Evolutionary conservation across 2,113 vertebrate species (phyloP), one percentile per base, ranked within the genome.

Genomic region (Tragelaphus imberbis): DNA sequence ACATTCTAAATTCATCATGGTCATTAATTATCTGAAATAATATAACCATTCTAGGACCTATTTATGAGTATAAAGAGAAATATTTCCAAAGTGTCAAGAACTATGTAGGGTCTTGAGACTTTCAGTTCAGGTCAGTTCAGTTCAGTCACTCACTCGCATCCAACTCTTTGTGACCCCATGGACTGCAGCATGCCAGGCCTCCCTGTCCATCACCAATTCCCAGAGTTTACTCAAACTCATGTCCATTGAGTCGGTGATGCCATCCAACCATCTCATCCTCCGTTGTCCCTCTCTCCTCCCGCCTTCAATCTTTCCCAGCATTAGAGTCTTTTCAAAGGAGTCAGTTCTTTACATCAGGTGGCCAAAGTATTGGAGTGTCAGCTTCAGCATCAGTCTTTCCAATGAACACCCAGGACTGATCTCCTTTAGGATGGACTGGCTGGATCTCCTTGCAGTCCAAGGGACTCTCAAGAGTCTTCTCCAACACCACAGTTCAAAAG

Each of bases 11-110:
- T 2, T 55, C 33, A 5, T 40, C 12, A 28, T 55, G 58, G 25
- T 92, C 55, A 77, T 23, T 86, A 55, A 89, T 28, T 77, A 77
- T 47, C 91, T 91, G 25, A 97, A 96, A 96, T 90, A 65, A 61
- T 51, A 75, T 91, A 59, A 77, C 7, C 9, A 68, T 49, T 49
- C 84, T 3, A 81, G 17, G 16, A 53, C 8, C 28, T 88, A 77
- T 55, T 87, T 77, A 47, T 75, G 47, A 23, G 10, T 49, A 92
- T n/a, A 93, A 92, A 89, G 91, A 94, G 40, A 93, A 92, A 91
- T 94, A 68, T 80, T 79, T 94, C 58, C 56, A 71, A 89, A 68
- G 30, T 27, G 10, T 92, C 10, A 95, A 75, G 36, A 97, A 85
- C 7, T 63, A 23, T 58, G 1, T 28, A 79, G 30, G 9, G 4